Evolutionary conservation across 2,797 vertebrate species (phyloP), one percentile per base, ranked within the genome.

Genomic region (Lagorchestes hirsutus): DNA sequence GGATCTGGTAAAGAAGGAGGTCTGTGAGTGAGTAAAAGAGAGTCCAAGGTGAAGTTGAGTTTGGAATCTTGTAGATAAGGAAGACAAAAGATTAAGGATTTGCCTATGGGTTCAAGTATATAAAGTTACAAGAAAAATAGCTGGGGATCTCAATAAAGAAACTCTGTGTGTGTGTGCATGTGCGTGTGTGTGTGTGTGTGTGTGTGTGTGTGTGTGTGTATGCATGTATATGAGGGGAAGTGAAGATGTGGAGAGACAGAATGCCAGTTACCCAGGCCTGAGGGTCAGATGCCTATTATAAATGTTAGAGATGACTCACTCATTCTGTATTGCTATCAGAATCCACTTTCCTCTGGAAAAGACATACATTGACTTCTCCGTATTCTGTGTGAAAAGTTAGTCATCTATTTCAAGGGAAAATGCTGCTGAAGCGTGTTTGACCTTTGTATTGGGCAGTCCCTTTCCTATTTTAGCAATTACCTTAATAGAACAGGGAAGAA

Each of bases 301-400:
- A 96, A 95, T 90, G 52, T 28, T 95, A 95, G 91, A 34, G 55
- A 95, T 58, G 56, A 58, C 54, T 98, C 90, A 59, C 94, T 97
- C 34, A 96, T 11, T 96, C 62, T 87, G n/a, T 94, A 95, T 96
- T 96, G 59, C 92, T 96, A 95, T 97, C 90, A 94, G 50, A 94
- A 94, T 93, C 91, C 9, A 95, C 95, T 94, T 92, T 94, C 52
- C 57, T 92, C 3, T 27, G 94, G 34, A 95, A 97, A 95, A 94
- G 40, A 6, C n/a, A 82, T n/a, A 24, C 22, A 82, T 82, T 82
- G 46, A 82, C 40, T 82, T 82, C 67, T 82, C 40, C 0, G 6
- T 24, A 46, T 46, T 82, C 40, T 46, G n/a, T 46, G 74, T 82
- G 46, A 82, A 82, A 82, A 82, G 40, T 82, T 82, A 82, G 27